Evolutionary conservation across 2,888 invertebrate species (phyloP).

Genomic region (Xiphydria camelus): DNA sequence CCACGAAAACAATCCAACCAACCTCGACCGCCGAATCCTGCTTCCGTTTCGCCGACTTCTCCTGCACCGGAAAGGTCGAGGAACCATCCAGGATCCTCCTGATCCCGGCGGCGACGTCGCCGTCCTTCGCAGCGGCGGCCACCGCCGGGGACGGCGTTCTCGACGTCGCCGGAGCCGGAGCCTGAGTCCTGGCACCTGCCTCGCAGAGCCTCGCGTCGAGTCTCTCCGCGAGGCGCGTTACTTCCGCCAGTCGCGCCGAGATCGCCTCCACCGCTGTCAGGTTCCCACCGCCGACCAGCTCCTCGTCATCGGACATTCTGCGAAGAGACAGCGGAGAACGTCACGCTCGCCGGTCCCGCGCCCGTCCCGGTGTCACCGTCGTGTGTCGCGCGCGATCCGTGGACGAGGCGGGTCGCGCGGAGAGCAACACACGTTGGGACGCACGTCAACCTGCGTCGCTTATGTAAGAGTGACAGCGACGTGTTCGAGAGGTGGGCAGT

Average conservation of each 20-base stretch:
- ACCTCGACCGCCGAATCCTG: neutral
- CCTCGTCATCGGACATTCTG: conserved; percentile 46
- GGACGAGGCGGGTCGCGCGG: conserved; percentile 4
- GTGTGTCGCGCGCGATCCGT: conserved; percentile 14
- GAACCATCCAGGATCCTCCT: conserved; percentile 37
- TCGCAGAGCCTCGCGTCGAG: conserved; percentile 61
- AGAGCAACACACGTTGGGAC: too few relatives aligned
- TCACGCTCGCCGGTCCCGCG: too few relatives aligned
- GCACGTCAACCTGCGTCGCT: conserved; percentile 21
- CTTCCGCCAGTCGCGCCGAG: conserved; percentile 67
- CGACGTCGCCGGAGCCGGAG: conserved; percentile 33
- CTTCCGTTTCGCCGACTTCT: neutral
- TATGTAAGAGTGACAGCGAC: conserved; percentile 30
- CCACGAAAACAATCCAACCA: neutral
- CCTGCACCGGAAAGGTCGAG: conserved; percentile 24
- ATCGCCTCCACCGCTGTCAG: conserved; percentile 69
- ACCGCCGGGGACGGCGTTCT: conserved; percentile 19
- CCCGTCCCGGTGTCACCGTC: too few relatives aligned
- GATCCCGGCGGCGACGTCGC: conserved; percentile 30
- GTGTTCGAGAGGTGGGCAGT: conserved; percentile 32
- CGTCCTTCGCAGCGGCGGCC: conserved; percentile 18
- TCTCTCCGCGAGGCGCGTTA: conserved; percentile 69
- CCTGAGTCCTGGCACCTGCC: conserved; percentile 49
- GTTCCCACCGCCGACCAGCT: conserved; percentile 52
- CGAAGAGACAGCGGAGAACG: conserved; percentile 7